phyloP scores from a whole-genome alignment of 2,888 invertebrate species.

The Caenorhabditis sp. region DNA sequence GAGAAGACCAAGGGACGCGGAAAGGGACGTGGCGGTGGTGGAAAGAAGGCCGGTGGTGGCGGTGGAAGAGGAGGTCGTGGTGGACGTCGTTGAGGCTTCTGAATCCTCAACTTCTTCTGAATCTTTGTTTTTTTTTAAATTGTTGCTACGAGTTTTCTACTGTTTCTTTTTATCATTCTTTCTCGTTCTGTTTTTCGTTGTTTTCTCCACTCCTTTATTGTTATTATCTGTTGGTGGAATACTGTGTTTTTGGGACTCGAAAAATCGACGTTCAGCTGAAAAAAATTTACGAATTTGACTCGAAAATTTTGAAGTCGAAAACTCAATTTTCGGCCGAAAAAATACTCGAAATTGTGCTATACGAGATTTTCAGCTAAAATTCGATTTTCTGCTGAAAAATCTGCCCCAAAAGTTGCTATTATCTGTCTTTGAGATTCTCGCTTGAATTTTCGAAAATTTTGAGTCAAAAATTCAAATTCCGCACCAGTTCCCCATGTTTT shows the following conservation, averaged over 20 bases:
- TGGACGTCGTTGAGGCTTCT: slow-evolving; percentile 22
- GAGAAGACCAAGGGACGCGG: slow-evolving; percentile 75
- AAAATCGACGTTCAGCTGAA: background rate
- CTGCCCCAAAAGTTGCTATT: background rate
- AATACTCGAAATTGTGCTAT: background rate
- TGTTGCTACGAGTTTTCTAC: slow-evolving; percentile 13
- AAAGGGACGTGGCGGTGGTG: slow-evolving; percentile 27
- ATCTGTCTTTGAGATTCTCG: background rate
- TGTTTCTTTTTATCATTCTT: slow-evolving; percentile 12
- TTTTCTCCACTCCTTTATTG: background rate
- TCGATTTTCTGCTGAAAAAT: background rate
- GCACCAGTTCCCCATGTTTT: too few species aligned
- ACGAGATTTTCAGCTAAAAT: background rate
- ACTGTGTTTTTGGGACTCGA: too few species aligned
- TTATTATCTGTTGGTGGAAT: too few species aligned
- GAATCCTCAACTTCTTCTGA: background rate
- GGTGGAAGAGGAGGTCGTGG: slow-evolving; percentile 23
- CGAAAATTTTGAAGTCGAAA: too few species aligned
- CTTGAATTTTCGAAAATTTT: background rate
- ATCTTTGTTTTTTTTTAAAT: background rate
- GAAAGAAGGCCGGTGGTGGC: slow-evolving; percentile 25
- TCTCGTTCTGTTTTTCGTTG: background rate
- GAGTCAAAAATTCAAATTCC: background rate
- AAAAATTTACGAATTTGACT: too few species aligned
- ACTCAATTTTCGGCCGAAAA: background rate